Percentiles rank a stretch among this genome's conserved stretches.
phyloP scores from a whole-genome alignment of 2,113 vertebrate genomes.

The Scopus umbretta region DNA sequence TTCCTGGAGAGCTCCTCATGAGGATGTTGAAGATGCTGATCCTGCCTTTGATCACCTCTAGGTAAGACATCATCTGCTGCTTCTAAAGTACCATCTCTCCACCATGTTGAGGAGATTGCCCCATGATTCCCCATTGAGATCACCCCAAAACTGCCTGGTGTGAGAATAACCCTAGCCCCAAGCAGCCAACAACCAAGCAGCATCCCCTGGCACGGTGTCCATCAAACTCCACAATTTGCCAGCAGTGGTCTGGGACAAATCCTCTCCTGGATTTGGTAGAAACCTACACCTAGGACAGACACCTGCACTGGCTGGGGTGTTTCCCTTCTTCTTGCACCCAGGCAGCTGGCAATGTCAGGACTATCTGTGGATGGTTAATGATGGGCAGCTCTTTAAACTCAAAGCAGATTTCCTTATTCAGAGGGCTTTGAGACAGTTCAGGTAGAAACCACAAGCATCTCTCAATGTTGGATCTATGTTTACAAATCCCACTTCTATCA shows the following conservation, averaged over 20 bases:
- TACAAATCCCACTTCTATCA: not conserved
- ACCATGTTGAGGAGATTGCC: rapidly evolving
- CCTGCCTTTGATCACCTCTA: slow-evolving; percentile 88
- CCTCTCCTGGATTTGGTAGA: not conserved
- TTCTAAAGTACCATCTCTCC: not conserved
- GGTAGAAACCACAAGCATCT: not conserved
- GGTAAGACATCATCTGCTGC: slow-evolving; percentile 59
- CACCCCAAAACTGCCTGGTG: not conserved
- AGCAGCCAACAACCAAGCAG: not conserved
- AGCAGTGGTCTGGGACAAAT: not conserved
- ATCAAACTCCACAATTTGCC: not conserved
- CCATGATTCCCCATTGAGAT: not conserved
- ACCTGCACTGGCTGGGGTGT: not conserved
- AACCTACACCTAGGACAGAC: not conserved
- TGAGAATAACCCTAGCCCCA: not conserved
- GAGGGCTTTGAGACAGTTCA: not conserved
- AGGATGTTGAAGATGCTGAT: slow-evolving; percentile 92
- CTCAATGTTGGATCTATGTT: rapidly evolving
- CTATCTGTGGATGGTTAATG: rapidly evolving
- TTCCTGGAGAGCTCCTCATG: slow-evolving; percentile 89
- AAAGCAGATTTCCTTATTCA: not conserved
- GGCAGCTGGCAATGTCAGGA: not conserved
- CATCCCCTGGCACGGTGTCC: not conserved
- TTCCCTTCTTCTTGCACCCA: not conserved
- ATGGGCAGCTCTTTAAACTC: not conserved